phyloP scores from a whole-genome alignment of 2,888 invertebrate species.

The Danaus chrysippus region DNA sequence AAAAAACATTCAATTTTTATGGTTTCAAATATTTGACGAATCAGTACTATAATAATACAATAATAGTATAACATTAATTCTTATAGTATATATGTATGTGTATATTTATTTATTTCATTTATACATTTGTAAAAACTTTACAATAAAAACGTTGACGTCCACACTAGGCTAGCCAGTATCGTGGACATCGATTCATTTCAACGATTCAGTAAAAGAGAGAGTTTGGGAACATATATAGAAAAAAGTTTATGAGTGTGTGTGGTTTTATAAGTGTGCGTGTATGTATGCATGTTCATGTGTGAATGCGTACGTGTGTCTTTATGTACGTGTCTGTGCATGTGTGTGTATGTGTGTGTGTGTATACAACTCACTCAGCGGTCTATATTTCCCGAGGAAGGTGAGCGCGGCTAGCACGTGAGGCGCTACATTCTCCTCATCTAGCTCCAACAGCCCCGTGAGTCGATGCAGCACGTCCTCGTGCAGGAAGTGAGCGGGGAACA shows the following conservation, averaged over 20 bases:
- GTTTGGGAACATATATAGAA: not conserved
- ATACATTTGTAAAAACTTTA: no score
- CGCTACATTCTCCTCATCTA: slow-evolving; percentile 89
- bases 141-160: no score
- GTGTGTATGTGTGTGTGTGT: not conserved
- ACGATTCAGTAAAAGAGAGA: no score
- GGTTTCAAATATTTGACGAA: no score
- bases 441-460: slow-evolving; percentile 86
- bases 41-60: no score
- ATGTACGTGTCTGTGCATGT: not conserved
- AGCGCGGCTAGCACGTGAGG: slow-evolving; percentile 90
- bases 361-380: slow-evolving; percentile 83
- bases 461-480: slow-evolving; percentile 90
- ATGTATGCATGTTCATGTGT: no score
- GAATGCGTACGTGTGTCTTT: not conserved
- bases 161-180: no score
- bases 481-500: slow-evolving; percentile 95
- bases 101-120: no score
- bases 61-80: no score
- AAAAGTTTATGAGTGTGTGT: not conserved
- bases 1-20: no score
- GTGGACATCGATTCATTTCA: no score
- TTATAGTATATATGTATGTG: no score
- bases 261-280: not conserved
- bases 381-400: slow-evolving; percentile 92